These are phyloP conservation scores for Loxodonta africana DNA, from an alignment of 2,113 vertebrate species.

Conservation along the genomic window DNA sequence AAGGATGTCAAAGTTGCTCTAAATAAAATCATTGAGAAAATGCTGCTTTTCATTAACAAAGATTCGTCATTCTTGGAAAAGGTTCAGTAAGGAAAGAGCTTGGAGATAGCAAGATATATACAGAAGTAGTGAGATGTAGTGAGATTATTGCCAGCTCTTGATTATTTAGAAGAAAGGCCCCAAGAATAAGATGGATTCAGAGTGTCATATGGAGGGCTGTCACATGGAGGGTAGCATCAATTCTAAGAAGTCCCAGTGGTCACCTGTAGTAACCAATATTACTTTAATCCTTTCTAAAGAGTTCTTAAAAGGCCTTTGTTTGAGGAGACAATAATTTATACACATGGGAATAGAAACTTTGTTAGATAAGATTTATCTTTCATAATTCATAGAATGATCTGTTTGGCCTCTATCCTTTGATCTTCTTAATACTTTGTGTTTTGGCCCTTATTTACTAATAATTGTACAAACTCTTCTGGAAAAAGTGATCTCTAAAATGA, in stretches of 20 bases:
- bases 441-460: not conserved
- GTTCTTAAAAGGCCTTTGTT: not conserved
- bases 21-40: not conserved
- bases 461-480: not conserved
- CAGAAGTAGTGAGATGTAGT: not conserved
- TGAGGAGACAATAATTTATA: not conserved
- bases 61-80: too few species aligned
- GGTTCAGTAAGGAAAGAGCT: not conserved
- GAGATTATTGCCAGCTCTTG: not conserved
- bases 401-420: not conserved
- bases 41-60: too few species aligned
- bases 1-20: slow-evolving; percentile 11
- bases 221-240: too few species aligned
- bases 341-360: not conserved
- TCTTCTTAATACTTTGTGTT: not conserved
- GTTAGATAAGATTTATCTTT: not conserved
- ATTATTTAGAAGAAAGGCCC: not conserved
- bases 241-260: not conserved
- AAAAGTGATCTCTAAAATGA: not conserved
- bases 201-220: too few species aligned
- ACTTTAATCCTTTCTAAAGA: not conserved
- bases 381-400: not conserved
- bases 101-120: not conserved
- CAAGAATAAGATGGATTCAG: not conserved
- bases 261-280: not conserved